Percentiles rank a stretch among this genome's conserved stretches.
phyloP scores from a whole-genome alignment of 2,888 invertebrate genomes.

The Autographa gamma region DNA sequence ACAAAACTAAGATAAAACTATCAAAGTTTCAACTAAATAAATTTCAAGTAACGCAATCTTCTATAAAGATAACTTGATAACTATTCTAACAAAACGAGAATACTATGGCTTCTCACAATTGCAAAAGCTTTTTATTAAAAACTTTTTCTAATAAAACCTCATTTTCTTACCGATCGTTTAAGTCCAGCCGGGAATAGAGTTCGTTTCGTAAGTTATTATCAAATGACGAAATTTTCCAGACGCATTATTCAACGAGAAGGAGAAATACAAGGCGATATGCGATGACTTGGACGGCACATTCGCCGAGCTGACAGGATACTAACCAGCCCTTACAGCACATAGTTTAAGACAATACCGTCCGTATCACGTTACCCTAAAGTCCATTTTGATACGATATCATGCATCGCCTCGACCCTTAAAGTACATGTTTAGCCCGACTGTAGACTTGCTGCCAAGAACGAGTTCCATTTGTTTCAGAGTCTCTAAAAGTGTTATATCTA shows the following conservation, averaged over 20 bases:
- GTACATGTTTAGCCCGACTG: constrained; percentile 48
- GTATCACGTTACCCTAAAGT: constrained; percentile 64
- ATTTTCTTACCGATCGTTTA: constrained; percentile 50
- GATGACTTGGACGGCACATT: constrained; percentile 99
- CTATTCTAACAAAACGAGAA: constrained; percentile 73
- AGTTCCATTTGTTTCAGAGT: constrained; percentile 50
- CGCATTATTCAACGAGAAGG: constrained; percentile 95
- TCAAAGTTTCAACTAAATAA: constrained; percentile 50
- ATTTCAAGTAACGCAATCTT: constrained; percentile 44
- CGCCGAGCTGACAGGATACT: constrained; percentile 99
- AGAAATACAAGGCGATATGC: constrained; percentile 98
- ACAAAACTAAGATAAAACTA: constrained; percentile 39
- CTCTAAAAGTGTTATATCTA: constrained; percentile 63
- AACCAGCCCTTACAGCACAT: constrained; percentile 86
- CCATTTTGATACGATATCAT: constrained; percentile 67
- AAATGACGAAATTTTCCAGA: constrained; percentile 91
- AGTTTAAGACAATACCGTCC: constrained; percentile 81
- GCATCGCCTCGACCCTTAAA: constrained; percentile 42
- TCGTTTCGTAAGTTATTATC: constrained; percentile 71
- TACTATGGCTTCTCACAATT: constrained; percentile 72
- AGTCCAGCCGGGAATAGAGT: constrained; percentile 36
- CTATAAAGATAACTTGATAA: constrained; percentile 52
- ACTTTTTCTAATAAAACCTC: constrained; percentile 64
- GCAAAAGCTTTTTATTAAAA: constrained; percentile 71
- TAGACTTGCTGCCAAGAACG: constrained; percentile 48